phyloP scores from a whole-genome alignment of 2,888 invertebrate species.

The Ctena decussata region DNA sequence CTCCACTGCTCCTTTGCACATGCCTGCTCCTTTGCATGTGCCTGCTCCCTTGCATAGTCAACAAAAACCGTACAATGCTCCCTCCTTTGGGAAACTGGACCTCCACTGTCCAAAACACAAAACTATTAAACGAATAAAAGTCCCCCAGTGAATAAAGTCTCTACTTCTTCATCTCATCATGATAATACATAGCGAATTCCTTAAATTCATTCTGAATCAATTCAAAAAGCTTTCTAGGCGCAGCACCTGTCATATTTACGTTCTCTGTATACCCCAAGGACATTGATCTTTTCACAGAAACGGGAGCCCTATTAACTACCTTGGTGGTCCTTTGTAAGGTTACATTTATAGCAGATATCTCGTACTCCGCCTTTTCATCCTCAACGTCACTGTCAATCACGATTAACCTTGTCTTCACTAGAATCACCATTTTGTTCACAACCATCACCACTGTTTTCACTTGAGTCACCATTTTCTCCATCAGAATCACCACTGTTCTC shows the following conservation, averaged over 20 bases:
- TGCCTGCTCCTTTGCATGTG: too few relatives aligned
- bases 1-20: too few relatives aligned
- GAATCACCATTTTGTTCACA: neutral
- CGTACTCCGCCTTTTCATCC: neutral
- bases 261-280: conserved; percentile 1
- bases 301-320: neutral
- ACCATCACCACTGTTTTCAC: neutral
- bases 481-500: neutral
- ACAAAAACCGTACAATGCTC: too few relatives aligned
- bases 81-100: too few relatives aligned
- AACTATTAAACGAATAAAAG: too few relatives aligned
- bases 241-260: neutral
- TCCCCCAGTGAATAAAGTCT: too few relatives aligned
- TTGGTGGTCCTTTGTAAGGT: neutral
- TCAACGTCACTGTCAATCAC: neutral
- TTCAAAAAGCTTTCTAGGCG: neutral
- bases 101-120: too few relatives aligned
- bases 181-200: neutral
- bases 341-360: neutral
- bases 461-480: neutral
- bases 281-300: neutral
- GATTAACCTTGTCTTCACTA: neutral
- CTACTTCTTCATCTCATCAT: neutral
- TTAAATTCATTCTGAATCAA: neutral
- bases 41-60: too few relatives aligned